Base-by-base conservation (phyloP, 2,888 invertebrate species). In the Monoplex corrugatus region DNA sequence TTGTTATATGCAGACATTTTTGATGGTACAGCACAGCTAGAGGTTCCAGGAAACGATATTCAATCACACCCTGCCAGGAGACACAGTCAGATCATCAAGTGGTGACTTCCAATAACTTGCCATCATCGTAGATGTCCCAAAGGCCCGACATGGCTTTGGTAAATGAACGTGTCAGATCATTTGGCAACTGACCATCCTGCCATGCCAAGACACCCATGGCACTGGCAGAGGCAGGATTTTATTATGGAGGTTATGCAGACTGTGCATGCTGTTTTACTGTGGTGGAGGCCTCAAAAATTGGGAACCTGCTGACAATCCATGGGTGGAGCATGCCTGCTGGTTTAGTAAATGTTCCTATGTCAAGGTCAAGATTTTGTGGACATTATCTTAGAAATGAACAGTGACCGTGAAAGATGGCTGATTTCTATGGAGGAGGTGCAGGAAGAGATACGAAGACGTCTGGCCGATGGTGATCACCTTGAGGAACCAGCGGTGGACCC, bases 281-380 rank as follows among this genome's bases (percentile, higher is more conserved):
- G 91, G 91, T 6, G 91, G 91, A 23, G 91, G 91, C 32, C 84
- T 91, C n/a, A 83, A 89, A 32, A 90, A 90, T 45, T 91, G 91
- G 91, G 90, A 90, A 44, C 45, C 83, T n/a, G 43, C 82, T 43
- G 91, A 91, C 40, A 84, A 90, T 68, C 89, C 90, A 0, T 90
- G 89, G 89, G 85, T 90, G 45, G 91, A 91, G 72, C 91, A 91
- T 35, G 90, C 89, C 16, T 80, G 91, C 10, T 90, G 91, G 90
- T 91, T 91, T 43, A 75, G 87, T 16, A 86, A 86, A 75, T 91
- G 91, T 88, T 86, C 90, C 8, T 90, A 89, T 38, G 50, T 90
- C 2, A 86, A 35, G 91, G 91, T 13, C 89, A 90, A 63, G 89
- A 84, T 19, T 90, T 91, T 72, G 86, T 91, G 13, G 91, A 90